Percentiles rank a stretch among this genome's conserved stretches.
phyloP scores from a whole-genome alignment of 2,888 invertebrate species.

The Sinhomidia bicolor region DNA sequence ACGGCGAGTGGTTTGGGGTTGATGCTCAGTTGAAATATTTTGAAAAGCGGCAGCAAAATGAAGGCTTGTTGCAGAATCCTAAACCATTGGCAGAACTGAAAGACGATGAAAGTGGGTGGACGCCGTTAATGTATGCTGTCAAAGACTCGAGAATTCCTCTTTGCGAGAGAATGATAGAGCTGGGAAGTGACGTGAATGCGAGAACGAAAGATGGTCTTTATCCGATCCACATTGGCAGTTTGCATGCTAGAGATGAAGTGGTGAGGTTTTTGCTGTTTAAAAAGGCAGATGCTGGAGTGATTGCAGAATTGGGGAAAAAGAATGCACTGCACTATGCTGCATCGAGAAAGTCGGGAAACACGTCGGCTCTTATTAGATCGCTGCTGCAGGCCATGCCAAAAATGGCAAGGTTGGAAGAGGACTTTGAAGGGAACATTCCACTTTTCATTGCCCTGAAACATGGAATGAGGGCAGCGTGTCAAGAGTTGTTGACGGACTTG shows the following conservation, averaged over 20 bases:
- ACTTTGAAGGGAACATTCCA: slow-evolving; percentile 88
- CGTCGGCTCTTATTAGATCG: slow-evolving; percentile 93
- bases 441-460: slow-evolving; percentile 96
- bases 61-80: background rate
- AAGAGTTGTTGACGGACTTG: slow-evolving; percentile 93
- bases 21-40: background rate
- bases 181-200: slow-evolving; percentile 95
- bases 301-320: slow-evolving; percentile 92
- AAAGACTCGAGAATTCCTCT: slow-evolving; percentile 96
- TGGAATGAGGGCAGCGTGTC: slow-evolving; percentile 96
- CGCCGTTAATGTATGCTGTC: slow-evolving; percentile 97
- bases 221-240: slow-evolving; percentile 98
- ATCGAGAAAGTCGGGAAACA: slow-evolving; percentile 94
- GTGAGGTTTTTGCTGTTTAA: slow-evolving; percentile 88
- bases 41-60: background rate
- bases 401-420: slow-evolving; percentile 92
- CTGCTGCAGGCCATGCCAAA: slow-evolving; percentile 94
- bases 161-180: slow-evolving; percentile 94
- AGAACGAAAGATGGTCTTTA: slow-evolving; percentile 96
- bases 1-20: slow-evolving; percentile 20
- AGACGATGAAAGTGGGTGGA: slow-evolving; percentile 95
- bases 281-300: slow-evolving; percentile 93
- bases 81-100: background rate
- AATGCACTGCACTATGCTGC: slow-evolving; percentile 97
- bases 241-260: slow-evolving; percentile 92